Evolutionary conservation across 2,888 invertebrate species (phyloP), one percentile per base, ranked within the genome.

Genomic region (Tinea pellionella): DNA sequence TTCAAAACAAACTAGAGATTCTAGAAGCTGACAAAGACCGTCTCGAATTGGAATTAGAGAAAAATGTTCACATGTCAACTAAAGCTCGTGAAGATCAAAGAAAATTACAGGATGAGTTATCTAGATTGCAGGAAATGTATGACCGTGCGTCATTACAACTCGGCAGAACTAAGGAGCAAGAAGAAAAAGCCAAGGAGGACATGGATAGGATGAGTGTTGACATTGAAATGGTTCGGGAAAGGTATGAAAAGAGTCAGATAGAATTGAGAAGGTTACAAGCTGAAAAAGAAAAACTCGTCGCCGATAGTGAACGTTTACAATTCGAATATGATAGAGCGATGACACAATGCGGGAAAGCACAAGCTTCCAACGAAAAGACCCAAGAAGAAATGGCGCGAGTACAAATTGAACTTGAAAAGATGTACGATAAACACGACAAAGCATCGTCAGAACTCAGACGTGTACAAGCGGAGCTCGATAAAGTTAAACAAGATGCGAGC

Each of bases 381-480:
- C 96, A 96, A 75, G 96, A 97, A 74, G 97, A 97, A 81, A 90
- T 95, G 67, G 93, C 95, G 0, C 89, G 96, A 68, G 90, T 96
- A 68, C 94, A 96, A 72, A 89, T 95, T 59, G 96, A 96, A 80
- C 89, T 95, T 53, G 96, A 96, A 74, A 96, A 96, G 78, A 92
- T 95, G 89, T 94, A 95, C 70, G 96, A 96, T 70, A 96, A 96
- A 68, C 94, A 95, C 70, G 96, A 96, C 67, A 93, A 95, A 73
- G 90, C 92, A 61, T 93, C 96, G 67, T 89, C 91, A 11, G 96
- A 96, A 69, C 88, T 96, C 64, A 89, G 96, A 65, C 92, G 94
- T 73, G 91, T 95, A 9, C 95, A 96, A 71, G 90, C 90, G 0
- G 94, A 95, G 67, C 88, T 93, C 60, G 94, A 93, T 62, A 89